Evolutionary conservation across 2,113 vertebrate species (phyloP), one percentile per base, ranked within the genome.

Genomic region (Paracanthobrama guichenoti): DNA sequence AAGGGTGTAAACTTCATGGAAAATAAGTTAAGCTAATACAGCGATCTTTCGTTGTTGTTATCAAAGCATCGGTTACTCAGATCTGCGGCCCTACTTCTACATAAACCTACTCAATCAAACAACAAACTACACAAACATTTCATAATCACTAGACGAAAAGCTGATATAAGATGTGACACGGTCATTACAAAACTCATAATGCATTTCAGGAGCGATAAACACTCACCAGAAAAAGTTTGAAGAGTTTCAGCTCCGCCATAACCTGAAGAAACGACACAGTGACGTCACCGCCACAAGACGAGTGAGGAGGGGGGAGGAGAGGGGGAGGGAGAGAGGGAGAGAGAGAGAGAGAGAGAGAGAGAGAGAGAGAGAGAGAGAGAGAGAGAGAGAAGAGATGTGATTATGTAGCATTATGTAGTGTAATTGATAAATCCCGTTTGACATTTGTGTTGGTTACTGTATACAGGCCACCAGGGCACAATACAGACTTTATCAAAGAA

Each of bases 191-290:
- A 11, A 11, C 59, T 28, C 26, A n/a, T 8, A 66, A 28, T 20
- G 50, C 35, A 39, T 73, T 24, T 73, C 6, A 62, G 6, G 28
- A 79, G 53, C 16, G 31, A 28, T 69, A 28, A 42, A 60, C 67
- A 92, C 95, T 96, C 92, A 96, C 95, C 94, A 91, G 87, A 86
- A 88, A 90, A 90, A 93, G 86, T 94, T 90, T 86, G 90, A 88
- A 90, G 88, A 92, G 79, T 84, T 91, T 39, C 83, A 84, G 92
- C 92, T 94, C 93, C 93, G 94, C 95, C 95, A 95, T 94, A 93
- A 94, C 94, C 94, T 93, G 88, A 90, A 92, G 90, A 90, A 91
- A 92, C 26, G 75, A 90, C 87, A 91, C 87, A 90, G 89, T 95
- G 94, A 95, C 95, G 91, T 95, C 93, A 94, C 13, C 62, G 26